phyloP scores from a whole-genome alignment of 1,140 invertebrate species.

The Bombus vancouverensis region DNA sequence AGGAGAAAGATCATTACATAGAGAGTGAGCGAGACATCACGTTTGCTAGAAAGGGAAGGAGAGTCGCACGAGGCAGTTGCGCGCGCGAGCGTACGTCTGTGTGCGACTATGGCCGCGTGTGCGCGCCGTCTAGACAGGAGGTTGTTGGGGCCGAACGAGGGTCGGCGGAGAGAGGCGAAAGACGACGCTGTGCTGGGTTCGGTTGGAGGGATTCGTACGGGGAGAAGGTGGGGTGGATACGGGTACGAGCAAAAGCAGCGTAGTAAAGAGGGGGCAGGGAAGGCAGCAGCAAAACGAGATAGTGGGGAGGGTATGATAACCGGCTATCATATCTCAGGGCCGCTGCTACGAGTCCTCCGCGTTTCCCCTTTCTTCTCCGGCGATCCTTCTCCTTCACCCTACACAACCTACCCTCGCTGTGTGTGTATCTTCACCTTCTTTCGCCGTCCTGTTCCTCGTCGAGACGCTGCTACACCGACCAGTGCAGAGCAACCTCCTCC shows the following conservation, averaged over 20 bases:
- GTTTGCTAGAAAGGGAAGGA: background rate
- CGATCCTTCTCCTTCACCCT: constrained; percentile 46
- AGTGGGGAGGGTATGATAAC: constrained; percentile 71
- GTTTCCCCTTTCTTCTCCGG: constrained; percentile 52
- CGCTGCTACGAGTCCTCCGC: constrained; percentile 63
- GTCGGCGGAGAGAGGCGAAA: constrained; percentile 62
- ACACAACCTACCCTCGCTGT: background rate
- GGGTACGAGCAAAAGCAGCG: constrained; percentile 44
- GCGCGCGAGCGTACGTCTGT: constrained; percentile 47
- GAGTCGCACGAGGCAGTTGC: constrained; percentile 42
- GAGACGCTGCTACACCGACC: constrained; percentile 30
- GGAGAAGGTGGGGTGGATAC: constrained; percentile 48
- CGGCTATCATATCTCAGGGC: constrained; percentile 77
- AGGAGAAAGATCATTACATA: background rate
- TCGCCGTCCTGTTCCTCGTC: constrained; percentile 22
- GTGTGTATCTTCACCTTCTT: constrained; percentile 32
- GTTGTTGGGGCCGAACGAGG: constrained; percentile 72
- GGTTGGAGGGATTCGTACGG: constrained; percentile 55
- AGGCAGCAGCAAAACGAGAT: constrained; percentile 59
- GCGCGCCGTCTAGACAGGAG: constrained; percentile 78
- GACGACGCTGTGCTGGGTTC: constrained; percentile 44
- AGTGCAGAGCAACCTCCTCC: constrained; percentile 40
- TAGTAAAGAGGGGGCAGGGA: constrained; percentile 48
- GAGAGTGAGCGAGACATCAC: constrained; percentile 1
- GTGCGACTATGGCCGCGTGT: constrained; percentile 57